Percentiles rank a stretch among this genome's conserved stretches.
Conservation (phyloP, 2,797 vertebrate genomes). For the Scarus forsteni region DNA sequence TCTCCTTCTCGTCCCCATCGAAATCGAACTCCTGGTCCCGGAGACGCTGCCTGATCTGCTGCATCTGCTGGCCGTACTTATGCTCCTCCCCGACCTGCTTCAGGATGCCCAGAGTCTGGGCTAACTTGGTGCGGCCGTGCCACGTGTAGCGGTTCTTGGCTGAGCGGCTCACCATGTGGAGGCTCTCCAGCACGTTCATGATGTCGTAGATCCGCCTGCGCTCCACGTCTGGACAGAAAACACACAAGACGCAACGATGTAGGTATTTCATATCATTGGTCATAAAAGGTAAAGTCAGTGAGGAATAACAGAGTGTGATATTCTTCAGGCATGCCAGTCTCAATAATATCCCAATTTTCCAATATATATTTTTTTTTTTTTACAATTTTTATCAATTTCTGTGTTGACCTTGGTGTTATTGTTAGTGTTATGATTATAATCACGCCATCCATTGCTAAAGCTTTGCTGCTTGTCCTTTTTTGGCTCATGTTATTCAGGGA, state of each 20-base stretch:
- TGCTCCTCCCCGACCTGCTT: slow-evolving; percentile 89
- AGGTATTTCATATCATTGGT: background rate
- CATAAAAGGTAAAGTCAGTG: background rate
- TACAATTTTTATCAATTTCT: too few species aligned
- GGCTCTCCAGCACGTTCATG: slow-evolving; percentile 96
- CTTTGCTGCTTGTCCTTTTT: too few species aligned
- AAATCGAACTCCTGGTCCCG: slow-evolving; percentile 84
- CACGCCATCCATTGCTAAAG: too few species aligned
- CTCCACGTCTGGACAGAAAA: slow-evolving; percentile 86
- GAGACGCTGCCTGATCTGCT: slow-evolving; percentile 89
- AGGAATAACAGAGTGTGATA: too few species aligned
- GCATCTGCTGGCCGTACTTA: slow-evolving; percentile 90
- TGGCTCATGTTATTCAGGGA: too few species aligned
- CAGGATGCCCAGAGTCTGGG: slow-evolving; percentile 89
- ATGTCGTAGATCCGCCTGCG: slow-evolving; percentile 97
- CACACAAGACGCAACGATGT: background rate
- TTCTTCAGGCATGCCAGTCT: too few species aligned
- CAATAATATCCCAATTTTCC: too few species aligned
- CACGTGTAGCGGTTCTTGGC: slow-evolving; percentile 96
- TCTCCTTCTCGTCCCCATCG: slow-evolving; percentile 83
- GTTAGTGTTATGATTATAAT: too few species aligned
- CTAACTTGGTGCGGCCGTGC: slow-evolving; percentile 91
- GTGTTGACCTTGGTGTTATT: too few species aligned
- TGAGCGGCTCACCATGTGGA: slow-evolving; percentile 97
- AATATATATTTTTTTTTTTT: too few species aligned